Percentiles rank a stretch among this genome's conserved stretches.
Conservation (phyloP, 1,140 invertebrate species). For the Ceratoteleas bidentatus region DNA sequence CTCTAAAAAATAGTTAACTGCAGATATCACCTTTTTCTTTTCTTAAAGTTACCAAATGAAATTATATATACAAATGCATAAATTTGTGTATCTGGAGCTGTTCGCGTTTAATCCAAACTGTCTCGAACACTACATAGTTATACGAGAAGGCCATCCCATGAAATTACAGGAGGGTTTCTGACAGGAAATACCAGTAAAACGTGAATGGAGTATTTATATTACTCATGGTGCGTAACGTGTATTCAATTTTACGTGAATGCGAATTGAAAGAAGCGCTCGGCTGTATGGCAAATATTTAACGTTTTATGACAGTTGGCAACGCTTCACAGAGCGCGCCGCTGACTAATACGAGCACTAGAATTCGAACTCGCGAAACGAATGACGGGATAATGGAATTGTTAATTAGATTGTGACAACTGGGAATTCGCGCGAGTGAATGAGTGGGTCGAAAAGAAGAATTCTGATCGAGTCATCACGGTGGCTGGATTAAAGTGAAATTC, state of each 20-base stretch:
- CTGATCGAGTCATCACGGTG: too few relatives aligned
- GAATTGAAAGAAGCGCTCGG: conserved; percentile 47
- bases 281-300: conserved; percentile 55
- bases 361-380: conserved; percentile 17
- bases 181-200: conserved; percentile 73
- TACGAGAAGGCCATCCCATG: conserved; percentile 64
- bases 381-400: conserved; percentile 22
- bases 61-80: too few relatives aligned
- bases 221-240: conserved; percentile 63
- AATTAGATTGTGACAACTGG: conserved; percentile 14
- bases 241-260: conserved; percentile 62
- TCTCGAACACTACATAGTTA: conserved; percentile 55
- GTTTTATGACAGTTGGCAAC: conserved; percentile 58
- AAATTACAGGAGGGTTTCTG: conserved; percentile 68
- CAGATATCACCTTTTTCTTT: too few relatives aligned
- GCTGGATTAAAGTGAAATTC: too few relatives aligned
- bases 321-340: conserved; percentile 19
- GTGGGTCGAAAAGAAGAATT: too few relatives aligned
- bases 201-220: conserved; percentile 72
- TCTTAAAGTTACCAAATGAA: too few relatives aligned
- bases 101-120: conserved; percentile 34
- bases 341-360: conserved; percentile 23
- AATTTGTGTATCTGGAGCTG: too few relatives aligned
- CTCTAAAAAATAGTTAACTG: too few relatives aligned
- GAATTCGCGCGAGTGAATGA: conserved; percentile 11